Base-by-base conservation (phyloP, 2,797 vertebrate species). In the Hippoglossus hippoglossus region DNA sequence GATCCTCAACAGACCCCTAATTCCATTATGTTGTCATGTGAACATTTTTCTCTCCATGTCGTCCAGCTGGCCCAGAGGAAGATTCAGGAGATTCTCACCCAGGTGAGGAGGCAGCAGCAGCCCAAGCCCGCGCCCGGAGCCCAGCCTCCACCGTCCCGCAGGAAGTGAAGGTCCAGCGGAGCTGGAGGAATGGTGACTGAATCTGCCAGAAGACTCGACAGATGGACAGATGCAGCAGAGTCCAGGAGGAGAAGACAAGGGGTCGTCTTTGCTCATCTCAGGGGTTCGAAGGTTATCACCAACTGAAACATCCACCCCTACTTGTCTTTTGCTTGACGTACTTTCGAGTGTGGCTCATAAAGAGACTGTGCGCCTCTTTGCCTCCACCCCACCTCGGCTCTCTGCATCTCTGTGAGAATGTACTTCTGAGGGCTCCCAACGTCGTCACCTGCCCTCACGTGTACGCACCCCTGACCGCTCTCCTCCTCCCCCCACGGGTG, bases 1-100 rank as follows among this genome's bases (percentile, higher is more conserved):
- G 44, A 21, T 21, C 19, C 47, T n/a, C n/a, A 10, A 49, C 47
- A 3, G 18, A 25, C 24, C 39, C 19, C 10, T 53, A 1, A 36
- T 52, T 31, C 19, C 2, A 34, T 60, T 10, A 16, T 1, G 63
- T 31, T 49, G 2, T 47, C 21, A 6, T 1, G 21, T 28, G 44
- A 57, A 46, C 6, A 3, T 55, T 21, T 21, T 67, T 28, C 31
- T 36, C 22, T 41, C n/a, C 1, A 0, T 75, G 24, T 76, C 2
- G 0, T 81, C 16, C 6, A 99, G 98, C 94, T 99, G 94, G 98
- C 98, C 84, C 98, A 99, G 95, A 95, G 98, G 70, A 99, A 99
- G 96, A 99, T 99, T 94, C 98, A 99, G 95, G 98, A 99, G 95
- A 99, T 99, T 90, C 92, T 99, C 90, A 95, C 95, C 91, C 98